Conservation (phyloP, 1,140 invertebrate genomes). For the Ceratitis capitata region DNA sequence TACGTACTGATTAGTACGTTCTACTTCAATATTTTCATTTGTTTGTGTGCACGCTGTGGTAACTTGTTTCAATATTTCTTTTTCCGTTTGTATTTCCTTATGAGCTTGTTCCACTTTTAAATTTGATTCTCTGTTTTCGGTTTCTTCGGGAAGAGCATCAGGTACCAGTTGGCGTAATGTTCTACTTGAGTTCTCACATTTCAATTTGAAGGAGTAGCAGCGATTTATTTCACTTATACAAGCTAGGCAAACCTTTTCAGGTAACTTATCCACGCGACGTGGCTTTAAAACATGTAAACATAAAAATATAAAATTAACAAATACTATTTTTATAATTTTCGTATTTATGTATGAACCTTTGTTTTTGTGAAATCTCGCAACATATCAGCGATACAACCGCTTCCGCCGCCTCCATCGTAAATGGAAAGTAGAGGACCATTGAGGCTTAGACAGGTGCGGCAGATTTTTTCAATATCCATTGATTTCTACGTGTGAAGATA, state of each 20-base stretch:
- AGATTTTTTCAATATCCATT: slow-evolving; percentile 63
- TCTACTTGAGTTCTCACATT: slow-evolving; percentile 58
- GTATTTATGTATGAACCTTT: slow-evolving; percentile 45
- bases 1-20: neutral
- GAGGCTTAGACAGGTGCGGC: slow-evolving; percentile 55
- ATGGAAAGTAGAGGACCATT: slow-evolving; percentile 56
- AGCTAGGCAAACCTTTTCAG: slow-evolving; percentile 55
- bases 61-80: neutral
- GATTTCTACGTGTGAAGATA: neutral
- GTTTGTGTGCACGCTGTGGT: neutral
- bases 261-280: slow-evolving; percentile 52
- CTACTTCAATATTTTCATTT: neutral
- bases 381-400: slow-evolving; percentile 57
- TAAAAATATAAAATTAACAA: neutral
- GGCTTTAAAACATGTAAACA: too few species aligned
- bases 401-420: slow-evolving; percentile 48
- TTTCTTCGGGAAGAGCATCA: slow-evolving; percentile 52
- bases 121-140: neutral
- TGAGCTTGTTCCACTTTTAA: neutral
- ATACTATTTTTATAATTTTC: neutral
- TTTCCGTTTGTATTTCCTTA: neutral
- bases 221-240: slow-evolving; percentile 62
- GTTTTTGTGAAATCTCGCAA: slow-evolving; percentile 54
- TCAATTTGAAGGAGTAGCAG: slow-evolving; percentile 60
- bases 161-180: slow-evolving; percentile 58